Percentiles rank a stretch among this genome's conserved stretches.
phyloP scores from a whole-genome alignment of 1,140 invertebrate genomes.

The Oscheius sp. region DNA sequence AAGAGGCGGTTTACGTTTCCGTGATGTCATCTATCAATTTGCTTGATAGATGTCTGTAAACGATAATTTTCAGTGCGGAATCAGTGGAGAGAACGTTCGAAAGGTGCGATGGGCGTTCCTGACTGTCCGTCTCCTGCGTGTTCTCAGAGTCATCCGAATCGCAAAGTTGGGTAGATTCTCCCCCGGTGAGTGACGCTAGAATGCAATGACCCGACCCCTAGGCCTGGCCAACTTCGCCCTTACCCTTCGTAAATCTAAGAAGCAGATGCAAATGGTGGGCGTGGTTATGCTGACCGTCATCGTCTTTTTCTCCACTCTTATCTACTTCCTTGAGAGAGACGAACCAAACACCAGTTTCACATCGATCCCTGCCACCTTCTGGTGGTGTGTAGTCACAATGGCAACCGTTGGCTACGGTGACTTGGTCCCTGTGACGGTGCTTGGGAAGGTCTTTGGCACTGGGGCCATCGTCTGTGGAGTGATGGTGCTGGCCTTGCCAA shows the following conservation, averaged over 20 bases:
- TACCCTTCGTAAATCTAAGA: slow-evolving; percentile 62
- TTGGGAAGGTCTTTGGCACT: slow-evolving; percentile 58
- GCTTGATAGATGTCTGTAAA: no score
- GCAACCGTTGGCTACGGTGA: slow-evolving; percentile 66
- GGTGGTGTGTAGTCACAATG: slow-evolving; percentile 66
- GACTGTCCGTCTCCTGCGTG: slow-evolving; percentile 57
- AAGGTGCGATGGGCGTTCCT: slow-evolving; percentile 60
- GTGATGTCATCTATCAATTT: no score
- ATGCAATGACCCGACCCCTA: neutral
- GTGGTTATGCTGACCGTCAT: slow-evolving; percentile 59
- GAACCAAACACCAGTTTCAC: slow-evolving; percentile 46
- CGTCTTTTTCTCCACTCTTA: slow-evolving; percentile 58
- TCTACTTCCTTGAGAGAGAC: slow-evolving; percentile 56
- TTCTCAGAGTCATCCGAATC: slow-evolving; percentile 57
- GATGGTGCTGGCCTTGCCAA: slow-evolving; percentile 56
- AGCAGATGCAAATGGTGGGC: slow-evolving; percentile 61
- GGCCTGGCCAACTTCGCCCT: slow-evolving; percentile 63
- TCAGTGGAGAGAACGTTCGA: slow-evolving; percentile 55
- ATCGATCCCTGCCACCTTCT: slow-evolving; percentile 57
- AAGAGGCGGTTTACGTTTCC: no score
- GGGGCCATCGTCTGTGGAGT: slow-evolving; percentile 56
- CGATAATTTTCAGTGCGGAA: slow-evolving; percentile 51
- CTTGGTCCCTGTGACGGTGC: slow-evolving; percentile 43
- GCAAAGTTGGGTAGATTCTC: slow-evolving; percentile 58
- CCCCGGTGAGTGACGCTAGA: slow-evolving; percentile 38